These are phyloP conservation scores for Galerucella pusilla DNA, from an alignment of 2,888 invertebrate genomes.

Conservation along the genomic window DNA sequence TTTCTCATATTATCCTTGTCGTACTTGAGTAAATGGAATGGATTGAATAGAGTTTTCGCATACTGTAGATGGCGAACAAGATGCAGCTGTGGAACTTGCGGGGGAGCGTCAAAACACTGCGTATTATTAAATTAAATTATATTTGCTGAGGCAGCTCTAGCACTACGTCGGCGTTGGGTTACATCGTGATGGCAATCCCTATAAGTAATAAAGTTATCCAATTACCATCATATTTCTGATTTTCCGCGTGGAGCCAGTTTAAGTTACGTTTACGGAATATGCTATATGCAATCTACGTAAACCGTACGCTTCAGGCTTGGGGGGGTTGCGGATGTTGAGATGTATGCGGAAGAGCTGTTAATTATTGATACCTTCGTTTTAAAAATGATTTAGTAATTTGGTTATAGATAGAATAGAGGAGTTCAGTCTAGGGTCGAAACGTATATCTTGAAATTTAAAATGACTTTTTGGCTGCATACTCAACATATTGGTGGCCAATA, in stretches of 20 bases:
- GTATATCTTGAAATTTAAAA: no score
- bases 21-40: no score
- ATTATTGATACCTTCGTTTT: not conserved
- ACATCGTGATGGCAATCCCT: slow-evolving; percentile 10
- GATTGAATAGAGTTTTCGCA: no score
- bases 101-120: no score
- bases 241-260: slow-evolving; percentile 16
- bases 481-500: no score
- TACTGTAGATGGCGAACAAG: no score
- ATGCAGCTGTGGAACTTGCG: no score
- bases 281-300: slow-evolving; percentile 24
- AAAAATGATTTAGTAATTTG: no score
- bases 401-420: no score
- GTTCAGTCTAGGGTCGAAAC: no score
- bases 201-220: slow-evolving; percentile 29
- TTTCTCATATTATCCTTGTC: no score
- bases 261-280: slow-evolving; percentile 23
- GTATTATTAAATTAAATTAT: slow-evolving; percentile 14
- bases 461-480: no score
- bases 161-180: not conserved
- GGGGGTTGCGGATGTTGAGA: slow-evolving; percentile 1
- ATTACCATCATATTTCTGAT: slow-evolving; percentile 28
- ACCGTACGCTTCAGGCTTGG: slow-evolving; percentile 5
- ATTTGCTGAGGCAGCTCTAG: slow-evolving; percentile 13
- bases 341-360: not conserved